A percentile compares a stretch with the other conserved stretches of the same genome.
Conservation (phyloP, 2,113 vertebrate genomes). For the Pristiophorus japonicus region DNA sequence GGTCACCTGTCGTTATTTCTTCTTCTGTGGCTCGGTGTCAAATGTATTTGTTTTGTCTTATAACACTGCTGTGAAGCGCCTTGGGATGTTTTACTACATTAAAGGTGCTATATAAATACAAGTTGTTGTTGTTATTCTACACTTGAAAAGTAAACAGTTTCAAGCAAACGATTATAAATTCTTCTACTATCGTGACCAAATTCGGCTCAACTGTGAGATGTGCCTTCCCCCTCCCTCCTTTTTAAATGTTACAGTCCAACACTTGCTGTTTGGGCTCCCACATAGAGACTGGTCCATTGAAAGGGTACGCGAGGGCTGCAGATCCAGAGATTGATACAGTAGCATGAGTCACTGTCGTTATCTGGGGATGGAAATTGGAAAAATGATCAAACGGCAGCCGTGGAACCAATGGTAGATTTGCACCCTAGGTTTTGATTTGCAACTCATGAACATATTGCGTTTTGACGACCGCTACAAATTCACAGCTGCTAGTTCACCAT, state of each 20-base stretch:
- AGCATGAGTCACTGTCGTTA: background rate
- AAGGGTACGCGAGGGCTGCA: background rate
- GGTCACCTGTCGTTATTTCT: too few species aligned
- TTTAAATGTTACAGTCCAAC: background rate
- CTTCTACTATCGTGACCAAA: background rate
- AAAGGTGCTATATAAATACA: too few species aligned
- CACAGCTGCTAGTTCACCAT: background rate
- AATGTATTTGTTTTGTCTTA: too few species aligned
- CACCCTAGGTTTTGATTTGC: background rate
- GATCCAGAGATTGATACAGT: too few species aligned
- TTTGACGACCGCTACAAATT: conserved; percentile 23
- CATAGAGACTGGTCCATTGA: background rate
- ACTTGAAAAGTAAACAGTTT: background rate
- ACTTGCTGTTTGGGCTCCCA: background rate
- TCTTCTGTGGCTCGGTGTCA: too few species aligned
- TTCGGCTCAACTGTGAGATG: background rate
- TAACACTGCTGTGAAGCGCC: too few species aligned
- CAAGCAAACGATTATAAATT: background rate
- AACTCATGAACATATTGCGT: background rate
- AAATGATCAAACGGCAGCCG: background rate
- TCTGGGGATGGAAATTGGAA: background rate
- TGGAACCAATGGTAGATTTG: background rate
- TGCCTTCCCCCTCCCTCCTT: background rate
- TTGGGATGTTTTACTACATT: too few species aligned
- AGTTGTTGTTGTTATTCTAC: too few species aligned